These are phyloP conservation scores for human DNA, from an alignment of 2,113 vertebrate species.

Conservation along the genomic window GRCh38 chr2:206967501-206968000, in stretches of 20 bases:
- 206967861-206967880: neutral
- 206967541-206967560: neutral
- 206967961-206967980: neutral
- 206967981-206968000: neutral
- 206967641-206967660: neutral
- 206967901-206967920: neutral
- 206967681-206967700: neutral
- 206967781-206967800: neutral
- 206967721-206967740: neutral
- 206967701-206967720: neutral
- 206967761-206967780: neutral
- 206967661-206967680: neutral
- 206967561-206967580: neutral
- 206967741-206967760: neutral
- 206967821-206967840: neutral
- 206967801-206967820: neutral
- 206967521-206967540: neutral
- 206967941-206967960: neutral
- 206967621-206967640: neutral
- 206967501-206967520: neutral
- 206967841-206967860: neutral
- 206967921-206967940: neutral
- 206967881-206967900: conserved; percentile 11
- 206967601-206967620: neutral
- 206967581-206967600: neutral